A percentile compares a stretch with the other conserved stretches of the same genome.
phyloP scores from a whole-genome alignment of 92 coral and sea anemone species.

The Isaurus tuberculatus region DNA sequence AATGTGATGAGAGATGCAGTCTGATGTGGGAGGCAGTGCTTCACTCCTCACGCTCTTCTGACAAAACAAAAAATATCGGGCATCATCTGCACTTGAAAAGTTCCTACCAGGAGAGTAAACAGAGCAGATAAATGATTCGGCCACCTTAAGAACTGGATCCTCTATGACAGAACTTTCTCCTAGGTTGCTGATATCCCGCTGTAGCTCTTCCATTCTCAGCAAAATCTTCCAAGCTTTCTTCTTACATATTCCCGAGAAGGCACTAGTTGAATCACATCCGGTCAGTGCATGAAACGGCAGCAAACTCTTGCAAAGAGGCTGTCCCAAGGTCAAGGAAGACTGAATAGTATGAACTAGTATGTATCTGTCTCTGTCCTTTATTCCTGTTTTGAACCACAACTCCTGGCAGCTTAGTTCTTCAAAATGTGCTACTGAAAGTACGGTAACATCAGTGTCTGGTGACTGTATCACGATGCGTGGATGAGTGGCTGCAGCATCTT shows the following conservation, averaged over 20 bases:
- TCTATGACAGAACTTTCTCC: conserved; percentile 29
- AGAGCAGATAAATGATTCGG: conserved; percentile 62
- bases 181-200: conserved; percentile 34
- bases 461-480: conserved; percentile 60
- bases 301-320: conserved; percentile 42
- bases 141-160: conserved; percentile 23
- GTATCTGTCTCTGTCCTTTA: conserved; percentile 48
- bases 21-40: conserved; percentile 65
- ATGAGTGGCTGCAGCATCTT: conserved; percentile 59
- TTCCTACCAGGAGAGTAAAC: conserved; percentile 55
- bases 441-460: conserved; percentile 66
- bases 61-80: conserved; percentile 67
- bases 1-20: conserved; percentile 53
- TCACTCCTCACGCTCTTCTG: conserved; percentile 57
- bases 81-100: conserved; percentile 65
- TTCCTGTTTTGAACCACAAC: conserved; percentile 57
- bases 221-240: conserved; percentile 74
- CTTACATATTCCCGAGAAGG: conserved; percentile 63
- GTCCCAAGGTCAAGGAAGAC: conserved; percentile 58
- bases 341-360: conserved; percentile 47
- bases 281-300: conserved; percentile 56
- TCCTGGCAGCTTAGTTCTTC: conserved; percentile 55
- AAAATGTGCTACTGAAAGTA: conserved; percentile 60
- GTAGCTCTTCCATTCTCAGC: conserved; percentile 33
- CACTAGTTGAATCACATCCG: conserved; percentile 62